phyloP scores from a whole-genome alignment of 1,140 invertebrate species.

The Vollenhovia emeryi region DNA sequence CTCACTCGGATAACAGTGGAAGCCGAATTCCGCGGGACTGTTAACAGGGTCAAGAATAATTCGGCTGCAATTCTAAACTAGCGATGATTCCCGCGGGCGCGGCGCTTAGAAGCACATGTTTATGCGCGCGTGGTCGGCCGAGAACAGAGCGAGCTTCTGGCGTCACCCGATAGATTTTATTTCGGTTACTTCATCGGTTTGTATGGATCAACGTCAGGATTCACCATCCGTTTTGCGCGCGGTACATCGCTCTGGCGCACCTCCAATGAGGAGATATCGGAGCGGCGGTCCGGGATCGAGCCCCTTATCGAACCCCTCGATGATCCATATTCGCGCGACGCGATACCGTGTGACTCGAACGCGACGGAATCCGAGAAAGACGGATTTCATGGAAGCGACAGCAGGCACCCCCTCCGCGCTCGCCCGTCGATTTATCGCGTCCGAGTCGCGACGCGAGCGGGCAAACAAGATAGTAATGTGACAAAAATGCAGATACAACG shows the following conservation, averaged over 20 bases:
- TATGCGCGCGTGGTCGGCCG: conserved; percentile 3
- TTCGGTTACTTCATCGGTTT: conserved; percentile 77
- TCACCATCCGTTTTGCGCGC: conserved; percentile 77
- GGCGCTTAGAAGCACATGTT: conserved; percentile 11
- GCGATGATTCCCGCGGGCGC: not conserved
- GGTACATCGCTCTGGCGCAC: conserved; percentile 78
- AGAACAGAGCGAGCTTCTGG: conserved; percentile 51
- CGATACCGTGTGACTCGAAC: conserved; percentile 22
- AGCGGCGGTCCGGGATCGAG: conserved; percentile 34
- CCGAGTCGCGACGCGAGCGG: not conserved
- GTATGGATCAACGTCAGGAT: conserved; percentile 73
- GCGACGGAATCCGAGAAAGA: not conserved
- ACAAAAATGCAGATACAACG: conserved; percentile 19
- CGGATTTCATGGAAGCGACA: not conserved
- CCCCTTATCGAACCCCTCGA: conserved; percentile 79
- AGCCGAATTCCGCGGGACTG: not conserved
- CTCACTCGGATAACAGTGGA: not conserved
- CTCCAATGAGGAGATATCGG: conserved; percentile 76
- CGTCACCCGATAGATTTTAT: conserved; percentile 75
- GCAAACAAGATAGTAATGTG: conserved; percentile 9
- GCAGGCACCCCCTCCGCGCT: not conserved
- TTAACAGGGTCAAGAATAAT: conserved; percentile 29
- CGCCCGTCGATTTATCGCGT: conserved; percentile 1
- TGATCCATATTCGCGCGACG: conserved; percentile 77
- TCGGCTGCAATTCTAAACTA: conserved; percentile 19